Evolutionary conservation across 64 coral and sea anemone species (phyloP).

Genomic region (Actinia equina): DNA sequence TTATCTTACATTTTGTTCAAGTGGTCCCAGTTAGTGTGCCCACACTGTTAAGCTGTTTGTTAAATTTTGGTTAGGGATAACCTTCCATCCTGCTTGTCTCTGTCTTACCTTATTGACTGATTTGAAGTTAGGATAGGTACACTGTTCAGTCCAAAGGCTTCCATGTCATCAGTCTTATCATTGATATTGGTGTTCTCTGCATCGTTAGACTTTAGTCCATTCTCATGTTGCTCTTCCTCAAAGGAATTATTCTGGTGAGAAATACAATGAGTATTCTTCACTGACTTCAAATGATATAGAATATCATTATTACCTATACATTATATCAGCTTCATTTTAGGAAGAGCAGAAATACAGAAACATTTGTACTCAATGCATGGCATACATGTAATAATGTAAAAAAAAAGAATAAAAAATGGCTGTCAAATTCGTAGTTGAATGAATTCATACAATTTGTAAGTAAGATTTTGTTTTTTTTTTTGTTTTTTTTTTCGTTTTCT

Average conservation of each 20-base stretch:
- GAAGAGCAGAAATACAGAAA: no score
- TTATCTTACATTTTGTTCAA: no score
- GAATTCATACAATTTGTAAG: no score
- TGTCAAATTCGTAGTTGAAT: no score
- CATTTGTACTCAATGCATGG: no score
- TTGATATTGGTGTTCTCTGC: background rate
- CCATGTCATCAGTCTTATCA: background rate
- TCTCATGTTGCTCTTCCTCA: background rate
- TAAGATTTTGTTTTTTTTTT: no score
- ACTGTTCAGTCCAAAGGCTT: constrained; percentile 1
- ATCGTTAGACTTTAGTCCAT: background rate
- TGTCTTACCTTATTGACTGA: background rate
- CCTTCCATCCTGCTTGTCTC: background rate
- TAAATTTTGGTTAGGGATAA: no score
- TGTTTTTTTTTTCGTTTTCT: no score
- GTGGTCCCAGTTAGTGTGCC: no score
- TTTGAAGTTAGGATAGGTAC: background rate
- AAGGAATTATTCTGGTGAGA: background rate
- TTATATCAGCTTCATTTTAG: no score
- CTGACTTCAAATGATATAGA: background rate
- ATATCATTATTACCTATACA: no score
- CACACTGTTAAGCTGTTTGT: no score
- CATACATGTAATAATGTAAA: background rate
- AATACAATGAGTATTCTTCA: background rate
- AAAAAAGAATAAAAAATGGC: background rate